Evolutionary conservation across 2,113 vertebrate species (phyloP).

Genomic region (Grammomys surdaster): DNA sequence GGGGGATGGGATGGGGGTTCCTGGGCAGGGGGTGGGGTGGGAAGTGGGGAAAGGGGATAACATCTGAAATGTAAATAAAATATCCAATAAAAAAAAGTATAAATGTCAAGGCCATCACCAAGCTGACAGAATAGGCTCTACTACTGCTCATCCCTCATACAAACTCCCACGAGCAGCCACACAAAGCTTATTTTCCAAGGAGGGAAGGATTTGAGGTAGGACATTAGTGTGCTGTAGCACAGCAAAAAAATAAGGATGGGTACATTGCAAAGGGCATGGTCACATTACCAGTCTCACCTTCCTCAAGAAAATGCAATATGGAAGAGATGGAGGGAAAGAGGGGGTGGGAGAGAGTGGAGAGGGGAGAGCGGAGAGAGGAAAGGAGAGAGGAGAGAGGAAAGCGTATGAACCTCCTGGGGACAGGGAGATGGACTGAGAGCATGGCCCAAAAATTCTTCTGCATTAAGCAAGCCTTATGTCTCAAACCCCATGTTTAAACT

Average conservation of each 20-base stretch:
- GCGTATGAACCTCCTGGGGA: too few species aligned
- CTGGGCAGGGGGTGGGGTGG: too few species aligned
- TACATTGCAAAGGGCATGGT: neutral
- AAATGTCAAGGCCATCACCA: neutral
- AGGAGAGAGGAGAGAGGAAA: neutral
- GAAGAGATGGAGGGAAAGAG: neutral
- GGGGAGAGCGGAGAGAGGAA: neutral
- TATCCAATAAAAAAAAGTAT: neutral
- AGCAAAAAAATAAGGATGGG: neutral
- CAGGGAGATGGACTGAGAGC: neutral
- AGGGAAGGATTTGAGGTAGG: neutral
- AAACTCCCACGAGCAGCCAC: neutral
- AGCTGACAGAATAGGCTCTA: neutral
- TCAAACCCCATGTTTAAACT: neutral
- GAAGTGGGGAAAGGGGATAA: too few species aligned
- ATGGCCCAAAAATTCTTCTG: neutral
- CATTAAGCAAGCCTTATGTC: neutral
- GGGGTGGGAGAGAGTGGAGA: neutral
- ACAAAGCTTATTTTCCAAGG: neutral
- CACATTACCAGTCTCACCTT: neutral
- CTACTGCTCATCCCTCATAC: neutral
- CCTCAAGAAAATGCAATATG: neutral
- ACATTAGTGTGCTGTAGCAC: neutral
- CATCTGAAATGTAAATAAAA: too few species aligned
- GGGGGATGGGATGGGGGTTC: too few species aligned